These are phyloP conservation scores for Batillaria attramentaria DNA, from an alignment of 1,140 invertebrate species.

Conservation along the genomic window DNA sequence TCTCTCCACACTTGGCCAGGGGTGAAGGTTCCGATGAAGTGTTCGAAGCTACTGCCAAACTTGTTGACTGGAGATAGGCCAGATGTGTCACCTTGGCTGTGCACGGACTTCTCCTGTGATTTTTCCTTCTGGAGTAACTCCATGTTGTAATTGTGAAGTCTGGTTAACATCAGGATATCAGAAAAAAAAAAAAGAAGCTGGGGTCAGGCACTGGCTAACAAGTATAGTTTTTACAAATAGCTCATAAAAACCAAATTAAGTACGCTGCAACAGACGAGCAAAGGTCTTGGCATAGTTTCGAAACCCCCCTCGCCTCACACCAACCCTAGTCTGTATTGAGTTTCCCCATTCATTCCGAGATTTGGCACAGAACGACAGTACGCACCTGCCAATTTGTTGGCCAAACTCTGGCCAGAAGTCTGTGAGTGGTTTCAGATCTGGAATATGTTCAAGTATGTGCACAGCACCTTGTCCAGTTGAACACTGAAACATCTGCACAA, in stretches of 20 bases:
- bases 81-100: slow-evolving; percentile 1
- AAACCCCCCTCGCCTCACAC: too few species aligned
- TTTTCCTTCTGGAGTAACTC: slow-evolving; percentile 6
- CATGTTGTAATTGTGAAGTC: slow-evolving; percentile 22
- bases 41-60: slow-evolving; percentile 16
- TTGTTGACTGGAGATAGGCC: neutral
- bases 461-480: neutral
- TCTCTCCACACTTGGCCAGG: slow-evolving; percentile 13
- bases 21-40: slow-evolving; percentile 31
- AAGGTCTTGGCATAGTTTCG: too few species aligned
- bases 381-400: slow-evolving; percentile 28
- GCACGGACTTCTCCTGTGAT: neutral
- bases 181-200: neutral
- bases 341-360: neutral
- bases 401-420: slow-evolving; percentile 32
- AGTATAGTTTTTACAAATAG: neutral
- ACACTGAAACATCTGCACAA: slow-evolving; percentile 2
- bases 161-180: neutral
- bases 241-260: neutral
- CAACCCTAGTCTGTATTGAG: too few species aligned
- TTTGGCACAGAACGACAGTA: neutral
- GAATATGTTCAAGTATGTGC: slow-evolving; percentile 33
- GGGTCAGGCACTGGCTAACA: neutral
- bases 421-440: slow-evolving; percentile 28
- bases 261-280: neutral